Base-by-base conservation (phyloP, 1,140 invertebrate species). In the Brachionus plicatilis region DNA sequence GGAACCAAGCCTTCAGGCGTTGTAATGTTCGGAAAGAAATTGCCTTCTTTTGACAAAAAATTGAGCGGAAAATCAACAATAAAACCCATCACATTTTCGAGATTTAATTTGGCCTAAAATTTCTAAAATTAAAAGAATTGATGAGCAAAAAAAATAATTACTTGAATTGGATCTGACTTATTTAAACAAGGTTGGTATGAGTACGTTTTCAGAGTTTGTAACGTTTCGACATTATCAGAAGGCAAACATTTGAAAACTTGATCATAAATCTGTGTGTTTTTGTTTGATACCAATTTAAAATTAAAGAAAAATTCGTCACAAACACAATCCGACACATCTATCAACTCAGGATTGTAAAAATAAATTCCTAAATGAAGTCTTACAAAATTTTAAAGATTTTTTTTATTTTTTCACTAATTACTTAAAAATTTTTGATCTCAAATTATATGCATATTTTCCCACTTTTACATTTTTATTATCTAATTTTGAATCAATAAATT, bases 61-160 rank as follows among this genome's bases (percentile, higher is more conserved):
- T 85, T 20, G 4, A 85, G 37, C 41, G 84, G 84, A 79, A 85
- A 79, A 66, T 85, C 84, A 20, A 85, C 84, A 9, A 85, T 43
- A 45, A 66, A 45, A 20, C 84, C 84, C 45, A 65, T 56, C 2
- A 83, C 27, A 43, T 83, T 70, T 41, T n/a, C 43, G n/a, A 50
- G 20, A 2, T 24, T 3, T 8, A 17, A 7, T 37, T 47, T 47
- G 5, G 43, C 41, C 47, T 53, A 78, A 24, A 45, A 20, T 41
- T 12, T 20, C 50, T 4, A 37, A 53, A 53, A 24, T 50, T 37
- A 37, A 6, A 6, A 14, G 20, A 53, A 24, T 78, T 14, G 9
- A 20, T 50, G 11, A 53, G 3, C 3, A 11, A 3, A 20, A 37
- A 37, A 37, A 78, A 47, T 4, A 76, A 50, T 14, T 56, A 79